Evolutionary conservation across 2,888 invertebrate genomes (phyloP).

Genomic region (Athalia rosae): DNA sequence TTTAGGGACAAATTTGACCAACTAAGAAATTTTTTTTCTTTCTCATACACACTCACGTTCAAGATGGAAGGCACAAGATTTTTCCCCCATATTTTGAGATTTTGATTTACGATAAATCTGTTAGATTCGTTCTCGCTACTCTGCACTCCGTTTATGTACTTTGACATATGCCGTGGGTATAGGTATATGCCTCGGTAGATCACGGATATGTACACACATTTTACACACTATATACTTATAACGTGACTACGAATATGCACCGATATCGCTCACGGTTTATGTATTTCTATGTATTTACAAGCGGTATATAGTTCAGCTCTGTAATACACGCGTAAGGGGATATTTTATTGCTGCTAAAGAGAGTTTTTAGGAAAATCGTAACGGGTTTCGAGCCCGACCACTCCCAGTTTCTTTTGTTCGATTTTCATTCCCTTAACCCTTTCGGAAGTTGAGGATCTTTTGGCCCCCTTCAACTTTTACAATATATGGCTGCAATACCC

Average conservation of each 20-base stretch:
- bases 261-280: not conserved
- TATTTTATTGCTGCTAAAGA: constrained; percentile 65
- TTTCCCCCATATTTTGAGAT: not conserved
- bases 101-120: constrained; percentile 1
- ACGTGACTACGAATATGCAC: too few relatives aligned
- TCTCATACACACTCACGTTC: not conserved
- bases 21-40: not conserved
- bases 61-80: not conserved
- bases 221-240: too few relatives aligned
- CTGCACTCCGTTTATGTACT: not conserved
- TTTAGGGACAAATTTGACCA: constrained; percentile 38
- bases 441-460: constrained; percentile 39
- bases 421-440: constrained; percentile 31
- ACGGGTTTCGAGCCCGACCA: constrained; percentile 65
- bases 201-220: not conserved
- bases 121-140: not conserved
- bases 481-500: not conserved
- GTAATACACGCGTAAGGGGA: constrained; percentile 60
- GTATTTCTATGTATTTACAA: not conserved
- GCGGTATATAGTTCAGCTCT: not conserved
- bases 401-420: constrained; percentile 52
- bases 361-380: constrained; percentile 63
- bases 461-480: constrained; percentile 1
- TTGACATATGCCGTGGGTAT: not conserved
- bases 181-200: not conserved